Evolutionary conservation across 1,140 invertebrate genomes (phyloP).

Genomic region (Sitophilus oryzae): DNA sequence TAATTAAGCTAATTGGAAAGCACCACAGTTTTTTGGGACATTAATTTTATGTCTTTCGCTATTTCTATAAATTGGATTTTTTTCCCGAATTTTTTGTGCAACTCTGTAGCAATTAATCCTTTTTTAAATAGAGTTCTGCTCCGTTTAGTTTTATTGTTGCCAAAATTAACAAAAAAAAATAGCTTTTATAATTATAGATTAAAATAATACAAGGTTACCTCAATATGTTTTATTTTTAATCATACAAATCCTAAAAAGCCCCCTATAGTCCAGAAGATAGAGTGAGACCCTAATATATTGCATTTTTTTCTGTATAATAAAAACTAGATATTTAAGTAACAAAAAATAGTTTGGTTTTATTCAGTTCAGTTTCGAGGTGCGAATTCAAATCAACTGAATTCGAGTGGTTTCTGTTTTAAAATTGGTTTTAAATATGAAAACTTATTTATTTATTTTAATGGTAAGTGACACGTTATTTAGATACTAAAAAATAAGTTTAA

Average conservation of each 20-base stretch:
- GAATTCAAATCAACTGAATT: background rate
- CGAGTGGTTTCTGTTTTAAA: background rate
- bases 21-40: too few species aligned
- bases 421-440: background rate
- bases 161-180: too few species aligned
- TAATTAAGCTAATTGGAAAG: background rate
- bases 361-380: background rate
- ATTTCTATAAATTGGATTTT: too few species aligned
- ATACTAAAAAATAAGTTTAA: background rate
- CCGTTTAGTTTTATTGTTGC: too few species aligned
- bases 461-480: background rate
- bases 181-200: too few species aligned
- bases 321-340: background rate
- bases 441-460: constrained; percentile 1
- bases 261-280: background rate
- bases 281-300: background rate
- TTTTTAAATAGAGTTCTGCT: too few species aligned
- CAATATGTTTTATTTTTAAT: too few species aligned
- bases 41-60: too few species aligned
- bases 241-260: background rate
- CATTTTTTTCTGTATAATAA: background rate
- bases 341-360: background rate
- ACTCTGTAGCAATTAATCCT: too few species aligned
- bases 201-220: too few species aligned
- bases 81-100: too few species aligned